A percentile compares a stretch with the other conserved stretches of the same genome.
These are phyloP conservation scores for Lutjanus argentimaculatus DNA, from an alignment of 2,797 vertebrate species.

Conservation along the genomic window DNA sequence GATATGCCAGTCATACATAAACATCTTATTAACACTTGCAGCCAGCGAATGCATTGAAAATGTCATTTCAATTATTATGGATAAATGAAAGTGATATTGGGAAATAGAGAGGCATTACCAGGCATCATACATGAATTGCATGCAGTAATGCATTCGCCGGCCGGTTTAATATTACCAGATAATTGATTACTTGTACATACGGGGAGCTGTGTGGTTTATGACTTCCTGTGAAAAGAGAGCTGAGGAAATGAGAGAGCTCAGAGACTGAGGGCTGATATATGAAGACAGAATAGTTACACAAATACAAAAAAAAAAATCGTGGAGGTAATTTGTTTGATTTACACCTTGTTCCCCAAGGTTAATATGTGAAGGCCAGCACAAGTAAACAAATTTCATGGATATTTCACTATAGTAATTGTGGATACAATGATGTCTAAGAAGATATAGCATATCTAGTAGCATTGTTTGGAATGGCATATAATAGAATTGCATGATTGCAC, in stretches of 20 bases:
- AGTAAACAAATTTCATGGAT: neutral
- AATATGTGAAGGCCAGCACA: neutral
- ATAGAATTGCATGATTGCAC: neutral
- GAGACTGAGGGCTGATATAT: neutral
- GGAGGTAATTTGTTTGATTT: conserved; percentile 7
- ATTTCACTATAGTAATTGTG: neutral
- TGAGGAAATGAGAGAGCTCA: conserved; percentile 23
- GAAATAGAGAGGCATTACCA: conserved; percentile 12
- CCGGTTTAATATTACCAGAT: conserved; percentile 33
- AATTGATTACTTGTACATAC: conserved; percentile 44
- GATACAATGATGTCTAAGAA: neutral
- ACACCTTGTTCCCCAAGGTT: neutral
- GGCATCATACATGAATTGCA: conserved; percentile 19
- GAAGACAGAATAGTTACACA: neutral
- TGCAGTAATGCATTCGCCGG: conserved; percentile 4
- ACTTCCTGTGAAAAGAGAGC: conserved; percentile 38
- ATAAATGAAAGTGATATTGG: conserved; percentile 47
- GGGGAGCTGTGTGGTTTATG: conserved; percentile 25
- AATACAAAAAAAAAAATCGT: neutral
- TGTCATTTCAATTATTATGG: conserved; percentile 30
- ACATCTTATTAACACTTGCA: conserved; percentile 32
- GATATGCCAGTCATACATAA: conserved; percentile 23
- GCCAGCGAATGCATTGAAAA: conserved; percentile 6
- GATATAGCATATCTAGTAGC: neutral
- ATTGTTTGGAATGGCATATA: neutral